Base-by-base conservation (phyloP, 2,113 vertebrate genomes). In the Chaetodon trifascialis region DNA sequence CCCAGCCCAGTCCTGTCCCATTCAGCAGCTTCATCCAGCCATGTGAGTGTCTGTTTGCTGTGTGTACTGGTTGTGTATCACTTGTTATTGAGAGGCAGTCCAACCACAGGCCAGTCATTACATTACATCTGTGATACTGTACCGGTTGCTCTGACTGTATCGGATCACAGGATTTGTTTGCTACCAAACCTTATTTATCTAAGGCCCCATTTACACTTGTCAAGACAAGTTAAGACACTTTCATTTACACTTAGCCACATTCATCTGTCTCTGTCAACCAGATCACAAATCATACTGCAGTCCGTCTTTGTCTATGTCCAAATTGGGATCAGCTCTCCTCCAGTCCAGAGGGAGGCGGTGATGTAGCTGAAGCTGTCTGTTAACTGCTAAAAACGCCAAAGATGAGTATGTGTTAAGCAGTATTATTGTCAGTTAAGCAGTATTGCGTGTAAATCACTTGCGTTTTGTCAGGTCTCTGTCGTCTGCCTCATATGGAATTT, bases 11-110 rank as follows among this genome's bases (percentile, higher is more conserved):
- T 46, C 25, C 52, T 8, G 36, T 42, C 46, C 56, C 4, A 30
- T 54, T 49, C 68, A 55, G 55, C 56, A 44, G 73, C 47, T 12
- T 60, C 0, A 4, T 72, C 40, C 56, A 38, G 40, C 46, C 62
- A 49, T 40, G 73, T 63, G 74, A n/a, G 66, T 70, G 63, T 73
- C 6, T 73, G 62, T 64, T 63, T 67, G 16, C 7, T 64, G 69
- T 73, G 46, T 63, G 44, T 66, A 16, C 11, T 8, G 40, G 42
- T 34, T 49, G 40, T 67, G 16, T 51, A 16, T 54, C 34, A 42
- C 38, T 16, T 55, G 23, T 55, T 75, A 58, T 19, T 25, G 52
- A 42, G 34, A 14, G 30, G 30, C 30, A 30, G 30, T 30, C 30
- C 30, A 30, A 30, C 30, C 30, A 30, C 30, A 30, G 30, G 30